Percentiles rank a stretch among this genome's conserved stretches.
Conservation (phyloP, 2,888 invertebrate genomes). For the Macropis europaea region DNA sequence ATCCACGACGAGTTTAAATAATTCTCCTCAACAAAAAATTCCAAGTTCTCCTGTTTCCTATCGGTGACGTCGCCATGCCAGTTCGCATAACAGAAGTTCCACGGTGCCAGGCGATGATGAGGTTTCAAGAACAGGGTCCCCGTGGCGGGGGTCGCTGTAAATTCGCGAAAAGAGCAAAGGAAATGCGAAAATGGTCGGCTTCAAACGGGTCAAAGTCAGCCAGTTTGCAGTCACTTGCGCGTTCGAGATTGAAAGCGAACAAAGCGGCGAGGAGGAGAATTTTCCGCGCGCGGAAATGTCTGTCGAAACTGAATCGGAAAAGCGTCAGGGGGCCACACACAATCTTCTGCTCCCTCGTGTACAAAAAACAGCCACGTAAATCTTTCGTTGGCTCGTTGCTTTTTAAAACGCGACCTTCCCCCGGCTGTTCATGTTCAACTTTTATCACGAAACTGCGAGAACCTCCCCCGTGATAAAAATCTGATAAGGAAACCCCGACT, state of each 20-base stretch:
- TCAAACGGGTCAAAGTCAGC: constrained; percentile 8
- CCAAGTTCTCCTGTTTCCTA: no score
- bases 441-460: not conserved
- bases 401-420: not conserved
- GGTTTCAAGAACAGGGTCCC: no score
- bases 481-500: not conserved
- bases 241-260: constrained; percentile 4
- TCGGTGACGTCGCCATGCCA: no score
- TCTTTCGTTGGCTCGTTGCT: not conserved
- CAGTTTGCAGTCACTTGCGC: not conserved
- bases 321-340: not conserved
- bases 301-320: not conserved
- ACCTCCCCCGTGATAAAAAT: not conserved
- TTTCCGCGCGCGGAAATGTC: constrained; percentile 5
- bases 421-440: not conserved
- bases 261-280: not conserved
- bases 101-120: no score
- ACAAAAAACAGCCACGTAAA: not conserved
- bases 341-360: not conserved
- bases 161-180: not conserved
- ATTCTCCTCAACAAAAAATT: no score
- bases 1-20: no score
- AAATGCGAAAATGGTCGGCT: not conserved
- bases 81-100: no score
- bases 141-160: no score